phyloP scores from a whole-genome alignment of 2,113 vertebrate genomes.

The Arenaria interpres region DNA sequence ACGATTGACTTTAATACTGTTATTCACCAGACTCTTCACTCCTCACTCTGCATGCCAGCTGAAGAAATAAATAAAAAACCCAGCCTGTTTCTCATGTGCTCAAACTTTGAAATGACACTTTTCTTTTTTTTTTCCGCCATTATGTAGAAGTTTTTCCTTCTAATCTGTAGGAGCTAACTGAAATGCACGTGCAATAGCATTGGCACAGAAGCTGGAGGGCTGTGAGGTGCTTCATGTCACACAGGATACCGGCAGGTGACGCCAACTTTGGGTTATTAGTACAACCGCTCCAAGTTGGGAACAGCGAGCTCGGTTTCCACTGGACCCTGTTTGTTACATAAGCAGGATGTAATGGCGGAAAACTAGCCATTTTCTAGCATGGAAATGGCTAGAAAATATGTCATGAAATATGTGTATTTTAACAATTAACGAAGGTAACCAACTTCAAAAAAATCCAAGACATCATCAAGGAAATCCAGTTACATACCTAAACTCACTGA shows the following conservation, averaged over 20 bases:
- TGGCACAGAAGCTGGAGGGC: accelerated
- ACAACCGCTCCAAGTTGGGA: background rate
- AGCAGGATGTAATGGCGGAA: background rate
- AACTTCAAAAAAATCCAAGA: background rate
- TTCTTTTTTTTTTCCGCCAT: background rate
- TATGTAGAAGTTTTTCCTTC: background rate
- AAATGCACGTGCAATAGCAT: background rate
- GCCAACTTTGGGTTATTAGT: background rate
- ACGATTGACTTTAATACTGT: background rate
- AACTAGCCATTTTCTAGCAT: too few relatives aligned
- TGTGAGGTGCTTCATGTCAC: background rate
- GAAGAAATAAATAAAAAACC: background rate
- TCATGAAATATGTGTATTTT: background rate
- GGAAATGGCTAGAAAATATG: background rate
- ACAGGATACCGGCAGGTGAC: accelerated
- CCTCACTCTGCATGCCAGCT: background rate
- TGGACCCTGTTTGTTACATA: background rate
- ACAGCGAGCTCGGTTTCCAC: background rate
- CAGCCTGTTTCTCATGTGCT: background rate
- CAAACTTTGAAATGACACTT: background rate
- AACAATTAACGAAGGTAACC: background rate
- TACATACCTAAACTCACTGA: background rate
- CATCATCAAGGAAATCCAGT: background rate
- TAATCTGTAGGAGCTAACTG: accelerated
- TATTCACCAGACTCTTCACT: background rate